Conservation (phyloP, 1,140 invertebrate species). For the Anastrepha ludens region DNA sequence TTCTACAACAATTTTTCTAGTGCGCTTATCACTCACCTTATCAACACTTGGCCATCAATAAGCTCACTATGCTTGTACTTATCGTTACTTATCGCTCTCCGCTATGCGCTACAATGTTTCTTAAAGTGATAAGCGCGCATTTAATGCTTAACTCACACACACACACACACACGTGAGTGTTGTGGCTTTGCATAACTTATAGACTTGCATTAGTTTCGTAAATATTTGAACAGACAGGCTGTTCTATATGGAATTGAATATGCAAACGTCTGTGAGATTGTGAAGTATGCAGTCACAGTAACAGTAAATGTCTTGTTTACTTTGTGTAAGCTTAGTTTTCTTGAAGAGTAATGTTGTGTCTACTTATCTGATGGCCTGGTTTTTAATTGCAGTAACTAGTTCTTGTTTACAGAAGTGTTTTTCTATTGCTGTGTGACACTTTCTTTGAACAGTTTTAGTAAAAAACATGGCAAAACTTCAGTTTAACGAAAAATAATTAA, state of each 20-base stretch:
- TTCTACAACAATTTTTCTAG: background rate
- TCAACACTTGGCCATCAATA: slow-evolving; percentile 48
- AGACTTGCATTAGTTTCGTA: background rate
- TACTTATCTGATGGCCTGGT: slow-evolving; percentile 31
- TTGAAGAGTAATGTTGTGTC: background rate
- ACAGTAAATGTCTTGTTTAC: background rate
- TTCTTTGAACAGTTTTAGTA: background rate
- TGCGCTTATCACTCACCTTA: background rate
- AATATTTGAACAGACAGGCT: slow-evolving; percentile 19
- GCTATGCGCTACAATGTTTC: background rate
- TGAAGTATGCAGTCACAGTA: background rate
- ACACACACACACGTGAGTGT: too few relatives aligned
- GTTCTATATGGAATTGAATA: background rate
- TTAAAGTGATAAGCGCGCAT: background rate
- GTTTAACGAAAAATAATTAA: too few relatives aligned
- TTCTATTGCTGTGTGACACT: background rate
- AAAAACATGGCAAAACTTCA: too few relatives aligned
- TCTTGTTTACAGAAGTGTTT: background rate
- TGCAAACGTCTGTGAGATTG: background rate
- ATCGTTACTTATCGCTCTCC: background rate
- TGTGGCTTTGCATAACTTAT: background rate
- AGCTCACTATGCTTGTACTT: background rate
- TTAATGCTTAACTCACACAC: background rate
- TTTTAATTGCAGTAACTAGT: slow-evolving; percentile 32
- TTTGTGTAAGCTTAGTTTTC: background rate